phyloP scores from a whole-genome alignment of 2,888 invertebrate species.

The Copidosoma aretas region DNA sequence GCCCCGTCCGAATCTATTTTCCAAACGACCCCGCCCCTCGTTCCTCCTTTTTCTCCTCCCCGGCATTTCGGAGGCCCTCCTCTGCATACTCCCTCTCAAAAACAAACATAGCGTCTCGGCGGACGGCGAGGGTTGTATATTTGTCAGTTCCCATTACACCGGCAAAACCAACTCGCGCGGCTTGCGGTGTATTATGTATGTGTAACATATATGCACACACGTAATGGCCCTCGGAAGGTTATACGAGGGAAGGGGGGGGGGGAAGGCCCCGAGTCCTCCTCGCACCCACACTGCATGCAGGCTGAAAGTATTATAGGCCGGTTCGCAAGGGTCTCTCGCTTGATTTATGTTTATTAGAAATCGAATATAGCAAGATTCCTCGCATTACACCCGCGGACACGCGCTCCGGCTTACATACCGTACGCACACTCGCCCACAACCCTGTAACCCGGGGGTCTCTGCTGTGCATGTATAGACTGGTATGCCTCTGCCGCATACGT shows the following conservation, averaged over 20 bases:
- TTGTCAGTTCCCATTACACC: conserved; percentile 38
- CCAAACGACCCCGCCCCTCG: not conserved
- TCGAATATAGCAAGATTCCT: conserved; percentile 36
- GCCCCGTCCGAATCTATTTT: not conserved
- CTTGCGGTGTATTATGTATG: not conserved
- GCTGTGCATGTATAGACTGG: not conserved
- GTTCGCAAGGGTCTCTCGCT: not conserved
- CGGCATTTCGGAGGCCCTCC: conserved; percentile 9
- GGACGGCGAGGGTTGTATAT: conserved; percentile 18
- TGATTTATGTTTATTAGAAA: conserved; percentile 41
- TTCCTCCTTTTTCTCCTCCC: not conserved
- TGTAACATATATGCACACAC: conserved; percentile 9
- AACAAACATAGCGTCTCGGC: too few relatives aligned
- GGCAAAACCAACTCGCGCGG: conserved; percentile 17
- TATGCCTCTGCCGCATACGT: not conserved
- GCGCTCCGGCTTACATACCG: too few relatives aligned
- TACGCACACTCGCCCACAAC: too few relatives aligned
- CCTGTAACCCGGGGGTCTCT: not conserved
- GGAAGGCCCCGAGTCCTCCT: not conserved
- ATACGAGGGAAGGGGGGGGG: not conserved
- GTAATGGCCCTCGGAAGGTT: not conserved
- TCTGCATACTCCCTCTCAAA: not conserved
- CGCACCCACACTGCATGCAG: not conserved
- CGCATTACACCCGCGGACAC: conserved; percentile 28
- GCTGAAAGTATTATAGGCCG: not conserved